Percentiles rank a stretch among this genome's conserved stretches.
phyloP scores from a whole-genome alignment of 1,140 invertebrate species.

The Vollenhovia emeryi region DNA sequence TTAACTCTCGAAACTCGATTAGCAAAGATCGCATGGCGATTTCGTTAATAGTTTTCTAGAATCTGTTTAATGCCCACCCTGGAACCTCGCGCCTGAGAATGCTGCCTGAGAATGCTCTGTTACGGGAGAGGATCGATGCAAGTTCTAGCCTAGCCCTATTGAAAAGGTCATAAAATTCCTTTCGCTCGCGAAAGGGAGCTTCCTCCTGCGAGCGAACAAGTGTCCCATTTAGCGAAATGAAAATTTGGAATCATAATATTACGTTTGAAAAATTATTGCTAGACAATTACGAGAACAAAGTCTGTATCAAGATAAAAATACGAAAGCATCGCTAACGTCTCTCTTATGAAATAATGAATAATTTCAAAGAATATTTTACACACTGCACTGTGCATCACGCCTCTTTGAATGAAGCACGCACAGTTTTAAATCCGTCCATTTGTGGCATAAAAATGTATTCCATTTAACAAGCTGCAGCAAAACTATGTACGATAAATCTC shows the following conservation, averaged over 20 bases:
- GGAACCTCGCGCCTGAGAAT: background rate
- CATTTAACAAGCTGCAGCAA: background rate
- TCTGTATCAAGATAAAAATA: background rate
- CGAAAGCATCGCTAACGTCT: background rate
- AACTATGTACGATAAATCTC: background rate
- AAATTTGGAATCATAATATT: conserved; percentile 26
- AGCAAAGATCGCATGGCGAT: conserved; percentile 30
- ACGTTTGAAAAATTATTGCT: background rate
- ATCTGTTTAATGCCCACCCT: conserved; percentile 38
- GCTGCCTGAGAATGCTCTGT: background rate
- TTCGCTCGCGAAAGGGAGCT: background rate
- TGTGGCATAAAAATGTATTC: background rate
- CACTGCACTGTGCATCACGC: background rate
- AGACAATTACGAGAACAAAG: background rate
- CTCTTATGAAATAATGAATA: background rate
- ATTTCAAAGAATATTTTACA: background rate
- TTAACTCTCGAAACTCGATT: conserved; percentile 26
- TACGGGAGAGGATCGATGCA: conserved; percentile 54
- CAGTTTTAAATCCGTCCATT: background rate
- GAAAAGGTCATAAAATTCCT: conserved; percentile 56
- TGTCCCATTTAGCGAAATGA: background rate
- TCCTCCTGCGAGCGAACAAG: background rate
- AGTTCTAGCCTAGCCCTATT: conserved; percentile 26
- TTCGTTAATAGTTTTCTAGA: conserved; percentile 30
- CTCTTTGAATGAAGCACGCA: background rate